A percentile compares a stretch with the other conserved stretches of the same genome.
Evolutionary conservation across 2,797 vertebrate genomes (phyloP).

Genomic region (Pteronotus mesoamericanus): DNA sequence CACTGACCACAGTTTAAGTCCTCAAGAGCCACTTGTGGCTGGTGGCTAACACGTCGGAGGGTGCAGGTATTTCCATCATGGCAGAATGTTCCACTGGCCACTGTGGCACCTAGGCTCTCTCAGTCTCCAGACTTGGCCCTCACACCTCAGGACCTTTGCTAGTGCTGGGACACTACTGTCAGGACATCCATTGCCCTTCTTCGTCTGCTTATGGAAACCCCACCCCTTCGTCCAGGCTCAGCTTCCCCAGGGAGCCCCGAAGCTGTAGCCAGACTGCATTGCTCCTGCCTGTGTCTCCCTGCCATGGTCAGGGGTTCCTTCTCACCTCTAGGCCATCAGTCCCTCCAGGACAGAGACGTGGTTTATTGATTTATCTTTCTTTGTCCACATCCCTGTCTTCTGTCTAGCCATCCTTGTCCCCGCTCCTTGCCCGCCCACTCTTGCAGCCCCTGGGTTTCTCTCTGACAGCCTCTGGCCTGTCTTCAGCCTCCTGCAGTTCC

Average conservation of each 20-base stretch:
- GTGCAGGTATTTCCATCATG: fast-evolving
- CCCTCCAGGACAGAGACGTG: background rate
- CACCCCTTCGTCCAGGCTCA: background rate
- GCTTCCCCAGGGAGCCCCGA: background rate
- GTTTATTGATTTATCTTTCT: background rate
- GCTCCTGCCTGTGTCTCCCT: fast-evolving
- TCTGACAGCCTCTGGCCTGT: background rate
- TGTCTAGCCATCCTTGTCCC: background rate
- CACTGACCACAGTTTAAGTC: background rate
- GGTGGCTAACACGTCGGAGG: background rate
- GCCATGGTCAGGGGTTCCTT: background rate
- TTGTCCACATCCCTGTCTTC: background rate
- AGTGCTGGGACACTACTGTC: fast-evolving
- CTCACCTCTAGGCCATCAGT: background rate
- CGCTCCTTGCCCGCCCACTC: background rate
- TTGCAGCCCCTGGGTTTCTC: background rate
- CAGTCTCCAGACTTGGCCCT: background rate
- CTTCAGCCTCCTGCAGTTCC: background rate
- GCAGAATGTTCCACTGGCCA: background rate
- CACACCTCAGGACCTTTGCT: background rate
- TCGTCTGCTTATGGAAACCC: background rate
- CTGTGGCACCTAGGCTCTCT: background rate
- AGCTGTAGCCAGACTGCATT: fast-evolving
- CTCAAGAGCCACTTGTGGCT: no score
- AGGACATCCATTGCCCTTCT: background rate